Evolutionary conservation across 30 jellyfish, hydroid and myxozoan species (phyloP).

Genomic region (Phacellophora camtschatica): DNA sequence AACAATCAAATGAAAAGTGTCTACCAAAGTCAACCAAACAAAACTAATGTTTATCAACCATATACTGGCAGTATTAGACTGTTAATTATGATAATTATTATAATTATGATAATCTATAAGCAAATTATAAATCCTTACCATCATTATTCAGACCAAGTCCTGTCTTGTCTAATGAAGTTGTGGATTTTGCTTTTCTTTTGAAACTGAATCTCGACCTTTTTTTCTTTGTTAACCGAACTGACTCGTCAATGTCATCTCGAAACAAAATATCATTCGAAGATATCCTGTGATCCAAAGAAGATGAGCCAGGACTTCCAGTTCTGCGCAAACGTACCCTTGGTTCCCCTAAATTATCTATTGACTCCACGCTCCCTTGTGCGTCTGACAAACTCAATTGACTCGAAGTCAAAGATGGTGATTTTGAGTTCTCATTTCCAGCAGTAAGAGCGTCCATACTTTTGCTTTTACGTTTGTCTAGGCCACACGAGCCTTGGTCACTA

Average conservation of each 20-base stretch:
- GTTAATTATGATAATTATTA: no score
- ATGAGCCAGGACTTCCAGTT: constrained; percentile 23
- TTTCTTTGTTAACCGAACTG: constrained; percentile 32
- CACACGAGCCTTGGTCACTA: constrained; percentile 20
- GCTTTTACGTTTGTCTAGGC: constrained; percentile 60
- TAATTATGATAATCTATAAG: no score
- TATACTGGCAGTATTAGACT: no score
- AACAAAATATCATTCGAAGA: constrained; percentile 39
- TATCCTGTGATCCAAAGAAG: constrained; percentile 14
- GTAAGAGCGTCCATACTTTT: constrained; percentile 72
- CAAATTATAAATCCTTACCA: neutral
- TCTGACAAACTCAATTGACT: constrained; percentile 81
- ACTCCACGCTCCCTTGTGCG: constrained; percentile 59
- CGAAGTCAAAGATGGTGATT: constrained; percentile 57
- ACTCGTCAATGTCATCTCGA: constrained; percentile 37
- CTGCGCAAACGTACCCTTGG: neutral
- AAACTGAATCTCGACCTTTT: constrained; percentile 59
- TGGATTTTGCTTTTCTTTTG: constrained; percentile 60
- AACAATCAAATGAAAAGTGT: no score
- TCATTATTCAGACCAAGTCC: constrained; percentile 24
- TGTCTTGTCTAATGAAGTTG: constrained; percentile 49
- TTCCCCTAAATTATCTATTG: constrained; percentile 33
- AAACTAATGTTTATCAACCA: no score
- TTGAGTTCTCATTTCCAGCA: constrained; percentile 36
- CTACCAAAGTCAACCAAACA: no score